A percentile compares a stretch with the other conserved stretches of the same genome.
These are phyloP conservation scores for Babyrousa celebensis DNA, from an alignment of 2,797 vertebrate genomes.

Conservation along the genomic window DNA sequence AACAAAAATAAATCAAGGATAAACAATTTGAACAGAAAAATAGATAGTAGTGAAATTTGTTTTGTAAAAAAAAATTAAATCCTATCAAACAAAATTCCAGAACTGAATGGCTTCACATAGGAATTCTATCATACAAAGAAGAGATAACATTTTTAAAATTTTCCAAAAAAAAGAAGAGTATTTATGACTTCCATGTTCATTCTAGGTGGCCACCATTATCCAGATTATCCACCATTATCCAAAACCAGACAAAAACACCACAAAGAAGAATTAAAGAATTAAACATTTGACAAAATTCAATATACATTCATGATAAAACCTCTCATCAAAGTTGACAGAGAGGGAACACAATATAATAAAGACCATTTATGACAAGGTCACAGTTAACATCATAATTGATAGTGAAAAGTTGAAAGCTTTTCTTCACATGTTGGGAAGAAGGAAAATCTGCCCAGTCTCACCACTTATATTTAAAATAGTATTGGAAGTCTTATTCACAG, in stretches of 20 bases:
- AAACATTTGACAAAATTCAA: background rate
- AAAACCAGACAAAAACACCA: background rate
- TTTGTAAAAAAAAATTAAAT: background rate
- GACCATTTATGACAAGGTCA: background rate
- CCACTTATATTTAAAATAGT: background rate
- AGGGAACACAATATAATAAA: background rate
- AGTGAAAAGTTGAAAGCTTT: background rate
- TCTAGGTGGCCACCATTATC: background rate
- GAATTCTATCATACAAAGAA: background rate
- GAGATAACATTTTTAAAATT: background rate
- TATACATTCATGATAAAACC: background rate
- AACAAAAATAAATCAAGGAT: background rate
- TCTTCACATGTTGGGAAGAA: background rate
- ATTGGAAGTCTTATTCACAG: background rate
- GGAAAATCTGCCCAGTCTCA: background rate
- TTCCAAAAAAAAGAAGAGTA: background rate
- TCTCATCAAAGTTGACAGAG: background rate
- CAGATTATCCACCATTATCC: background rate
- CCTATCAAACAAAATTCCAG: background rate
- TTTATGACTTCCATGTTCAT: background rate
- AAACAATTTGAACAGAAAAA: background rate
- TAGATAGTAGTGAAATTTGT: background rate
- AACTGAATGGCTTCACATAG: background rate
- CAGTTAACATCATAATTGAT: background rate
- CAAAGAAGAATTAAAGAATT: background rate